Conservation (phyloP, 2,888 invertebrate genomes). For the Heteromyza rotundicornis region DNA sequence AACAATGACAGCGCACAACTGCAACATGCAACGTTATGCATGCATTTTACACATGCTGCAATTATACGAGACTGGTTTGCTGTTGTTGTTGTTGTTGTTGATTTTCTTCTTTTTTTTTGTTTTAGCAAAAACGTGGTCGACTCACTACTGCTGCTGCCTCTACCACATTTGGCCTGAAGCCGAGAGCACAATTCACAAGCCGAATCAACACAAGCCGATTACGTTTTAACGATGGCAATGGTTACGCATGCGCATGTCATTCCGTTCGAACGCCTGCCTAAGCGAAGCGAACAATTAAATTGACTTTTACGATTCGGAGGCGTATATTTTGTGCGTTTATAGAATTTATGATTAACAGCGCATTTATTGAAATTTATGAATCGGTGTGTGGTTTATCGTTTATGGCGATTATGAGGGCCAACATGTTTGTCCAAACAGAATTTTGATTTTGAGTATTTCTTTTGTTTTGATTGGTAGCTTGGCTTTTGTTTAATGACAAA, state of each 20-base stretch:
- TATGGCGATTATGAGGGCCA: conserved; percentile 41
- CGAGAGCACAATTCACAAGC: conserved; percentile 14
- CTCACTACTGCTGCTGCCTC: background rate
- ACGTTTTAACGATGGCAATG: conserved; percentile 30
- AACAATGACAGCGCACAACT: conserved; percentile 19
- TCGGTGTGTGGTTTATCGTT: no score
- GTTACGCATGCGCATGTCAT: conserved; percentile 48
- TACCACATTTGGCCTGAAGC: conserved; percentile 3
- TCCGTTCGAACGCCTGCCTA: conserved; percentile 7
- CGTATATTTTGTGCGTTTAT: conserved; percentile 11
- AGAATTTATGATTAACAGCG: conserved; percentile 25
- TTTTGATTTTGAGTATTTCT: conserved; percentile 19
- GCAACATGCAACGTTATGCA: conserved; percentile 8
- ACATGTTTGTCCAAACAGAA: conserved; percentile 29
- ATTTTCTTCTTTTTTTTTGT: no score
- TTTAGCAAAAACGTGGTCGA: conserved; percentile 3
- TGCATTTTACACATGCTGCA: conserved; percentile 22
- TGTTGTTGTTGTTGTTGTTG: no score
- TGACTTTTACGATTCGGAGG: conserved; percentile 28
- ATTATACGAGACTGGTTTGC: conserved; percentile 27
- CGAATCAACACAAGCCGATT: no score
- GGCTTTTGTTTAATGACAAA: conserved; percentile 8
- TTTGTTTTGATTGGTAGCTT: conserved; percentile 10
- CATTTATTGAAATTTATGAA: conserved; percentile 38
- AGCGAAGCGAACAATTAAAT: conserved; percentile 7